Conservation (phyloP, 2,797 vertebrate species). For the Mormyrops boulengeri region DNA sequence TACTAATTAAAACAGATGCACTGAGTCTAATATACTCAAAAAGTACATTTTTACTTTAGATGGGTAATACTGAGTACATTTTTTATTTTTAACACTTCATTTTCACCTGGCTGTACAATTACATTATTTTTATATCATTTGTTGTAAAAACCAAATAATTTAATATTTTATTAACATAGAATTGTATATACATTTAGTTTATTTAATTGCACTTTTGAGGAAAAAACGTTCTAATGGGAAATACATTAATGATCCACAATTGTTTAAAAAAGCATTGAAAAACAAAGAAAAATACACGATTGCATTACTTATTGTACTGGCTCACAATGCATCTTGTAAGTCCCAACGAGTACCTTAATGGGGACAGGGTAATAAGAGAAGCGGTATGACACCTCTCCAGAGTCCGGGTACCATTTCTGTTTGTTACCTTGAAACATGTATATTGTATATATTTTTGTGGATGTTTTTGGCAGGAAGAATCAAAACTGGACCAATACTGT, state of each 20-base stretch:
- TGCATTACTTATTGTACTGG: background rate
- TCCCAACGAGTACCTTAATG: background rate
- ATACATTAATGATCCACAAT: background rate
- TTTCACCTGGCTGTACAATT: slow-evolving; percentile 18
- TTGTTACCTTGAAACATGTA: background rate
- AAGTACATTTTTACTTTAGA: background rate
- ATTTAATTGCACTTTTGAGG: slow-evolving; percentile 16
- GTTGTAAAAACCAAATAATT: slow-evolving; percentile 22
- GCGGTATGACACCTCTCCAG: too few relatives aligned
- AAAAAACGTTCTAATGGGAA: background rate
- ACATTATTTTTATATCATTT: slow-evolving; percentile 24
- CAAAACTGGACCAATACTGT: background rate
- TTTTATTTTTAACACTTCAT: slow-evolving; percentile 10
- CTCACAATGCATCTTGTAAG: background rate
- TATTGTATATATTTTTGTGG: background rate
- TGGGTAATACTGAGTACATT: background rate
- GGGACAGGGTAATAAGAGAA: background rate
- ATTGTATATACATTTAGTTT: slow-evolving; percentile 21
- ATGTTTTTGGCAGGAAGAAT: background rate
- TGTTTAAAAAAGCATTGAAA: background rate
- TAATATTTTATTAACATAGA: slow-evolving; percentile 22
- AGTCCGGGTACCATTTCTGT: background rate
- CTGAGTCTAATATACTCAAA: background rate
- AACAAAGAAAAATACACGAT: background rate
- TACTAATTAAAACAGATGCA: background rate